Evolutionary conservation across 2,888 invertebrate genomes (phyloP), one percentile per base, ranked within the genome.

Genomic region (Horisme vitalbata): DNA sequence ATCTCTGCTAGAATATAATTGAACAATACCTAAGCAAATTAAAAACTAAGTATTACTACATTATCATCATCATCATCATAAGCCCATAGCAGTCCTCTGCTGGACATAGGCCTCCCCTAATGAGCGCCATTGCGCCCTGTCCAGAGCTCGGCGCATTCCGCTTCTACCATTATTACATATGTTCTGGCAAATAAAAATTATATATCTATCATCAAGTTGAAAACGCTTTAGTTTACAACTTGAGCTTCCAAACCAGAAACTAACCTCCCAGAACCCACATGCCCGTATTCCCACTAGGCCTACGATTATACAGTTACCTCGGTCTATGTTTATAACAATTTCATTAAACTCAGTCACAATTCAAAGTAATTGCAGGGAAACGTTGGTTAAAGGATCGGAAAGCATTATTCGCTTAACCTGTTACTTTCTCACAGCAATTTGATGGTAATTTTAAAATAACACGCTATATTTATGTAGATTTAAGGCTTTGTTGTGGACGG

Each of bases 261-360:
- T 36, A 35, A 41, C 41, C 23, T 32, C 36, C 34, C 35, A 30
- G 39, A 30, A 41, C 34, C 33, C 83, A 81, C 68, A 67, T 79
- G 82, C 52, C 61, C 33, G 31, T 36, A 54, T 80, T 83, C 84
- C 68, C 83, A 82, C 63, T 55, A 55, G 54, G 50, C 57, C 64
- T 55, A 52, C 63, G 58, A 81, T 82, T 81, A 83, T 57, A 59
- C 57, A 48, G 59, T 67, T 69, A 62, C 59, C 58, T 46, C 31
- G 58, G 61, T 51, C 63, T 65, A 65, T 71, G 70, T 71, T 78
- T 77, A 79, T 79, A 75, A 78, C 69, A 68, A 75, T 82, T 81
- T 73, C 70, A 79, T 83, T 81, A 77, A 68, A 71, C 59, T 61
- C 60, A 63, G 49, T 65, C 64, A 63, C 65, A 61, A 63, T 72